phyloP scores from a whole-genome alignment of 2,888 invertebrate genomes.

The Cephonodes hylas region DNA sequence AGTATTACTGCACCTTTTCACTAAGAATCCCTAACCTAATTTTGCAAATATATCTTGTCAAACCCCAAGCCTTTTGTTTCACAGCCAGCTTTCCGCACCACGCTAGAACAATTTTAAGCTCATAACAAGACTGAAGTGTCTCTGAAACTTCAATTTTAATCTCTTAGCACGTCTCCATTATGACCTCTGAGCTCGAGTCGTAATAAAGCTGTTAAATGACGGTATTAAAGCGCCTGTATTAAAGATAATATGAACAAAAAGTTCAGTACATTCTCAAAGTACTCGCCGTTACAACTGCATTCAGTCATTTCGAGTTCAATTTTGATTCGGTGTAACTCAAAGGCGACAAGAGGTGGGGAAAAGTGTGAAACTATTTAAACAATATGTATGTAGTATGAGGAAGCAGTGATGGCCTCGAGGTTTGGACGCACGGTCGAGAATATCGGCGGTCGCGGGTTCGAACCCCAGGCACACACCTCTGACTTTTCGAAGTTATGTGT shows the following conservation, averaged over 20 bases:
- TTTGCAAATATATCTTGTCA: no score
- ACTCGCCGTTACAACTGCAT: conserved; percentile 73
- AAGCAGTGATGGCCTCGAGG: no score
- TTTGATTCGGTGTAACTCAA: conserved; percentile 45
- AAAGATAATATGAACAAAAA: conserved; percentile 40
- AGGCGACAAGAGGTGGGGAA: conserved; percentile 35
- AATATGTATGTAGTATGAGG: no score
- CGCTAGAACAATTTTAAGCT: neutral
- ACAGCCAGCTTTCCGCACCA: no score
- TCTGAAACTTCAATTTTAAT: neutral
- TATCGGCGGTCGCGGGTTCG: no score
- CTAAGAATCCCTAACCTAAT: no score
- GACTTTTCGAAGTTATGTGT: no score
- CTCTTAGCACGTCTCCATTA: neutral
- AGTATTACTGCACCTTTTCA: no score
- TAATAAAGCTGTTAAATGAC: neutral
- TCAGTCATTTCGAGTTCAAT: conserved; percentile 77
- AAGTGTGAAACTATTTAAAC: neutral
- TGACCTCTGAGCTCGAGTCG: neutral
- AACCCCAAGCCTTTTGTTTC: no score
- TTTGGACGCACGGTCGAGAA: no score
- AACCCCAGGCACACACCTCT: no score
- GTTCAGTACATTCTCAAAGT: conserved; percentile 50
- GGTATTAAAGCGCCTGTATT: neutral
- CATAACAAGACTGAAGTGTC: neutral